Evolutionary conservation across 2,797 vertebrate species (phyloP).

Genomic region (Alcedo quadribrachys): DNA sequence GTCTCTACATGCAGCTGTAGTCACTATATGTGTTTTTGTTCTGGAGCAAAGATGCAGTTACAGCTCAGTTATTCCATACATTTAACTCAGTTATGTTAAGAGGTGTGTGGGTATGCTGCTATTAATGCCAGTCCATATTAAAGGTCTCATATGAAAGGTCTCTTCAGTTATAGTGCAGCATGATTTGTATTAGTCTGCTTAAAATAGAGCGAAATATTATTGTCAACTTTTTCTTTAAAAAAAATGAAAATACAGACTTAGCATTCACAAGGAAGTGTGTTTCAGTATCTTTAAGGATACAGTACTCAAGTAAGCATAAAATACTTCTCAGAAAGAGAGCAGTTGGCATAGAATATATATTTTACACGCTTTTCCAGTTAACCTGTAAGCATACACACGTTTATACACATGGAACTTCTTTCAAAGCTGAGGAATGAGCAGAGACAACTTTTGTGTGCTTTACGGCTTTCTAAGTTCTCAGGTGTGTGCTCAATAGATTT

Average conservation of each 20-base stretch:
- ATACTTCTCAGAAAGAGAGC: background rate
- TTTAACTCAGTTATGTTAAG: background rate
- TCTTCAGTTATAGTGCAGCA: background rate
- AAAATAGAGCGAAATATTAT: background rate
- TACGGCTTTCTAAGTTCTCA: background rate
- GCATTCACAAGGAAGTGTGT: fast-evolving
- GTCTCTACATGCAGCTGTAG: background rate
- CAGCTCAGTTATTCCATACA: background rate
- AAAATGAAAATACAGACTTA: background rate
- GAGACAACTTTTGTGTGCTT: background rate
- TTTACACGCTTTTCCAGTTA: background rate
- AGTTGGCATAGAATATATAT: background rate
- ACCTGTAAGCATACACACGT: background rate
- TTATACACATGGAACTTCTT: background rate
- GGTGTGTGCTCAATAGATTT: background rate
- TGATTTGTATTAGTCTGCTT: background rate
- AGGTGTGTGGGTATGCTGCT: background rate
- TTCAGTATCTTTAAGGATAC: background rate
- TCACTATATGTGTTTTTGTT: background rate
- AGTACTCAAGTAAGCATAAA: background rate
- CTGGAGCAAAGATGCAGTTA: background rate
- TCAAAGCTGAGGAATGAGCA: background rate
- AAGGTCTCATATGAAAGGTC: background rate
- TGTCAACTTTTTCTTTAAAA: background rate
- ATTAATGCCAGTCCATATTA: background rate